Conservation (phyloP, 2,888 invertebrate species). For the Chrysotoxum bicinctum region DNA sequence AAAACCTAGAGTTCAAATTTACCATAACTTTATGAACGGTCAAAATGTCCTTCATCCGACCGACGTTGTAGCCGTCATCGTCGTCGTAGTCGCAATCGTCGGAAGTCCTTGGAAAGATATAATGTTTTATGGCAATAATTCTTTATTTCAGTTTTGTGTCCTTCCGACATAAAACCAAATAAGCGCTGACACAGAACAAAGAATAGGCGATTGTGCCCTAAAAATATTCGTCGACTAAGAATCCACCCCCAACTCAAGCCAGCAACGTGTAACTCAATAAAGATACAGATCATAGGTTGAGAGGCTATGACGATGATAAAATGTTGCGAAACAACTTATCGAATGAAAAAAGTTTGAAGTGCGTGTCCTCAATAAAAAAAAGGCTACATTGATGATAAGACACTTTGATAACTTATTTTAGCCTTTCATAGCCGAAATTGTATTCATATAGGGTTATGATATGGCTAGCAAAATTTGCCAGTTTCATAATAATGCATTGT, state of each 20-base stretch:
- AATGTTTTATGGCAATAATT: constrained; percentile 60
- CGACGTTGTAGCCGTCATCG: background rate
- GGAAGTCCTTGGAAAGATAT: constrained; percentile 11
- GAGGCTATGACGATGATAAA: constrained; percentile 4
- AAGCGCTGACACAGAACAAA: constrained; percentile 58
- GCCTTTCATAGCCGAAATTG: background rate
- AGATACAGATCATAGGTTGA: constrained; percentile 48
- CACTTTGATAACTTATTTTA: background rate
- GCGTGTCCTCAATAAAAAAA: background rate
- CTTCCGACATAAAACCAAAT: constrained; percentile 47
- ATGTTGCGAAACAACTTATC: constrained; percentile 29
- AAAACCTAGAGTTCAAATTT: constrained; percentile 47
- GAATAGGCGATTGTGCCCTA: background rate
- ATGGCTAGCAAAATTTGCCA: background rate
- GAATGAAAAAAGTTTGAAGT: constrained; percentile 2
- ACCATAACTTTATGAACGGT: constrained; percentile 31
- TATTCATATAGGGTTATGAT: background rate
- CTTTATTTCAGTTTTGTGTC: constrained; percentile 50
- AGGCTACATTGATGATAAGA: background rate
- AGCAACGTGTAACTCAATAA: constrained; percentile 27
- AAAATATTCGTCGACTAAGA: background rate
- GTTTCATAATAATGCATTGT: background rate
- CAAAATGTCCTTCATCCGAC: constrained; percentile 22
- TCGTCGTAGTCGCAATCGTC: background rate
- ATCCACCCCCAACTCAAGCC: constrained; percentile 1